These are phyloP conservation scores for Blomia tropicalis DNA, from an alignment of 2,888 invertebrate genomes.

Conservation along the genomic window DNA sequence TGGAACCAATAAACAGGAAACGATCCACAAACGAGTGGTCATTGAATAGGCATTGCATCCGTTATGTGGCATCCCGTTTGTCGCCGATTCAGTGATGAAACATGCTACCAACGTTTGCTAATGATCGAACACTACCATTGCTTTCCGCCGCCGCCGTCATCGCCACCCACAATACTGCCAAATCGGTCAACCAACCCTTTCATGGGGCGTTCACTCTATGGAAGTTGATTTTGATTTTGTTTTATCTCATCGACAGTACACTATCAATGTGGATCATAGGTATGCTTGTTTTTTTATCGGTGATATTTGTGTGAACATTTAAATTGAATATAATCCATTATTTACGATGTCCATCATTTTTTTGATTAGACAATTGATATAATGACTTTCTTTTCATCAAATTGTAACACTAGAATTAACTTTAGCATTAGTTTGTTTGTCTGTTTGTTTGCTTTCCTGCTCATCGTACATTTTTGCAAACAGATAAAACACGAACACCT, in stretches of 20 bases:
- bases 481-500: too few relatives aligned
- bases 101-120: too few relatives aligned
- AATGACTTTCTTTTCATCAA: neutral
- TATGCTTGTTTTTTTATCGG: neutral
- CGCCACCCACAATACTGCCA: neutral
- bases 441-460: neutral
- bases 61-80: too few relatives aligned
- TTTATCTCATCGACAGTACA: neutral
- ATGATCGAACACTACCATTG: too few relatives aligned
- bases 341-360: too few relatives aligned
- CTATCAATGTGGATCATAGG: slow-evolving; percentile 4
- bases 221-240: neutral
- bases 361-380: neutral
- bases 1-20: neutral
- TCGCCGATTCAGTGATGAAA: too few relatives aligned
- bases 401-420: neutral
- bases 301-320: neutral
- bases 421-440: neutral
- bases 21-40: neutral
- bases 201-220: neutral
- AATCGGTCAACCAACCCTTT: too few relatives aligned
- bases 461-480: too few relatives aligned
- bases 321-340: too few relatives aligned
- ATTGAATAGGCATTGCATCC: neutral
- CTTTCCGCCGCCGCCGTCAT: neutral